Conservation (phyloP, 2,888 invertebrate species). For the Hermodice carunculata region DNA sequence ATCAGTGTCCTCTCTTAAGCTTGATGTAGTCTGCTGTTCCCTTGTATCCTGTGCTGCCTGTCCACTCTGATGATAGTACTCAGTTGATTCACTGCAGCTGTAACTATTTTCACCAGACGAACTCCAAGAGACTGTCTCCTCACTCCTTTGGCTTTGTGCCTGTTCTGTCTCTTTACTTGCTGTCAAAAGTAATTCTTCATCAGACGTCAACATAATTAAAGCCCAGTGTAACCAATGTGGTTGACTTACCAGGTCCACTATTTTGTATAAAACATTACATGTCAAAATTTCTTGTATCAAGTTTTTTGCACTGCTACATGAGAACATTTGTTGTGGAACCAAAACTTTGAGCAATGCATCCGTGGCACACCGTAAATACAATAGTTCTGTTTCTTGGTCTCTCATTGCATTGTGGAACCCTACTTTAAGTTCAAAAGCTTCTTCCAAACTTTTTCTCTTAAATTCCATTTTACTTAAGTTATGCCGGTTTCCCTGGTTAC, state of each 20-base stretch:
- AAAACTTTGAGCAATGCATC: too few relatives aligned
- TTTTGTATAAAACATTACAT: background rate
- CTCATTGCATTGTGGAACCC: too few relatives aligned
- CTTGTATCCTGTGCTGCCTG: background rate
- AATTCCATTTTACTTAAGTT: too few relatives aligned
- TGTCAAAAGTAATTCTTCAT: background rate
- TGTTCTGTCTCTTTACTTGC: background rate
- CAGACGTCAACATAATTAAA: background rate
- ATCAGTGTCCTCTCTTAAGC: too few relatives aligned
- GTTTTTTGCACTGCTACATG: background rate
- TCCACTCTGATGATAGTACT: background rate
- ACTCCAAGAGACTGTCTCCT: background rate
- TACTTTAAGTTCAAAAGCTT: too few relatives aligned
- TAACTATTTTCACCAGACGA: background rate
- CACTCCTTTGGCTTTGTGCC: background rate
- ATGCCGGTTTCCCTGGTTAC: too few relatives aligned
- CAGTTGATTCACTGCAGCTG: background rate
- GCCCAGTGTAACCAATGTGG: background rate
- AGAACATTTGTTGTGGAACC: too few relatives aligned
- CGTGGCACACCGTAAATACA: too few relatives aligned
- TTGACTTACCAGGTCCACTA: background rate
- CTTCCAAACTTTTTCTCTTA: too few relatives aligned
- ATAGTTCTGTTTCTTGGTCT: too few relatives aligned
- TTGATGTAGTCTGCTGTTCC: background rate
- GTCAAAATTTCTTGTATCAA: background rate